Evolutionary conservation across 2,888 invertebrate genomes (phyloP).

Genomic region (Lithophane socia): DNA sequence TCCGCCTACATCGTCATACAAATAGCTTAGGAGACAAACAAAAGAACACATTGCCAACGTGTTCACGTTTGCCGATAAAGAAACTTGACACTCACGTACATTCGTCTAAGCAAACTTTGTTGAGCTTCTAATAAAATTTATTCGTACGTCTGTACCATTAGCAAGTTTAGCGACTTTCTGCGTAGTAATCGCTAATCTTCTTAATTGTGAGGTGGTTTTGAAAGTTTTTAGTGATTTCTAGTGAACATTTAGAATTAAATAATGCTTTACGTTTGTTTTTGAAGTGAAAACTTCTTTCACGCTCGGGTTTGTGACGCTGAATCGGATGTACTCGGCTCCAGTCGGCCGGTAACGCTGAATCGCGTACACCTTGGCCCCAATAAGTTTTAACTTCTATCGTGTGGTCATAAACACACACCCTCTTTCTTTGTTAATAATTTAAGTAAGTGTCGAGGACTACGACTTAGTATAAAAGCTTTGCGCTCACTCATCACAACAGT

Average conservation of each 20-base stretch:
- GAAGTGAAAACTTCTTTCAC: no score
- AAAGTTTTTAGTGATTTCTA: neutral
- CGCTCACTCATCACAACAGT: neutral
- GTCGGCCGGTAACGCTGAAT: no score
- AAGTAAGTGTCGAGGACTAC: neutral
- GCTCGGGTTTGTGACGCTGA: no score
- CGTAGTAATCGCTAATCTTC: slow-evolving; percentile 61
- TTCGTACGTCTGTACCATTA: slow-evolving; percentile 67
- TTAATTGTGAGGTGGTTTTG: neutral
- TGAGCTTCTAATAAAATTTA: slow-evolving; percentile 68
- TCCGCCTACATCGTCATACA: neutral
- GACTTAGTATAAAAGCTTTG: neutral
- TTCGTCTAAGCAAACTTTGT: slow-evolving; percentile 67
- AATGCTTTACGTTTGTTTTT: no score
- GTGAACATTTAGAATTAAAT: neutral
- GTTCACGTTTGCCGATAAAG: slow-evolving; percentile 68
- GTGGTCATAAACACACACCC: no score
- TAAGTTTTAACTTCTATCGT: no score
- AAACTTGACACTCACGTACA: slow-evolving; percentile 74
- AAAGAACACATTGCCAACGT: slow-evolving; percentile 67
- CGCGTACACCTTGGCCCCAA: no score
- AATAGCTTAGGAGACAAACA: slow-evolving; percentile 53
- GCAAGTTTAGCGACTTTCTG: slow-evolving; percentile 65
- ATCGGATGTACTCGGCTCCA: no score
- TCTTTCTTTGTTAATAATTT: no score